These are phyloP conservation scores for Blera fallax DNA, from an alignment of 2,888 invertebrate genomes.

Conservation along the genomic window DNA sequence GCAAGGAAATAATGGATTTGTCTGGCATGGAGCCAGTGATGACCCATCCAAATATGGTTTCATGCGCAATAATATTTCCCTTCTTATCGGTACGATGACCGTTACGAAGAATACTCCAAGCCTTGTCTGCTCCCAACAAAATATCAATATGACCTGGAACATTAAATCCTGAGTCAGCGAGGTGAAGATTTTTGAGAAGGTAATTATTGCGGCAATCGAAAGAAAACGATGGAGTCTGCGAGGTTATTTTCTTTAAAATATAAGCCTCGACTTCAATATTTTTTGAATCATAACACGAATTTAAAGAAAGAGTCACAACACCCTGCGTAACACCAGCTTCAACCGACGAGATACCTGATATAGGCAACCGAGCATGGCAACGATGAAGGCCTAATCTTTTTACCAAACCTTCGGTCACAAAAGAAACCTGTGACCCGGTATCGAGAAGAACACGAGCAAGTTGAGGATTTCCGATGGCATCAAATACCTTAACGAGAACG, in stretches of 20 bases:
- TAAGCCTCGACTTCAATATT: conserved; percentile 6
- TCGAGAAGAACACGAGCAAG: background rate
- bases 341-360: background rate
- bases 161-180: no score
- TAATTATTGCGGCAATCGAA: no score
- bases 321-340: conserved; percentile 17
- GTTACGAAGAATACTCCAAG: background rate
- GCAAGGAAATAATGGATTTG: background rate
- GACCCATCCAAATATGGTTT: background rate
- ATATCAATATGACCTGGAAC: no score
- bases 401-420: background rate
- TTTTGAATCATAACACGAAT: background rate
- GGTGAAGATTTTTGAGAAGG: no score
- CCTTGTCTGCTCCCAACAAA: conserved; percentile 11
- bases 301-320: conserved; percentile 5
- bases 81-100: background rate
- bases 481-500: background rate
- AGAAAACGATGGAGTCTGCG: background rate
- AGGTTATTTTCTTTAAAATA: conserved; percentile 11
- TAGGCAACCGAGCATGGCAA: conserved; percentile 13
- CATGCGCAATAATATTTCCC: background rate
- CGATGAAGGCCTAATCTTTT: background rate
- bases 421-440: conserved; percentile 4
- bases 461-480: background rate
- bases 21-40: background rate